Evolutionary conservation across 2,888 invertebrate genomes (phyloP), one percentile per base, ranked within the genome.

Genomic region (Unio delphinus): DNA sequence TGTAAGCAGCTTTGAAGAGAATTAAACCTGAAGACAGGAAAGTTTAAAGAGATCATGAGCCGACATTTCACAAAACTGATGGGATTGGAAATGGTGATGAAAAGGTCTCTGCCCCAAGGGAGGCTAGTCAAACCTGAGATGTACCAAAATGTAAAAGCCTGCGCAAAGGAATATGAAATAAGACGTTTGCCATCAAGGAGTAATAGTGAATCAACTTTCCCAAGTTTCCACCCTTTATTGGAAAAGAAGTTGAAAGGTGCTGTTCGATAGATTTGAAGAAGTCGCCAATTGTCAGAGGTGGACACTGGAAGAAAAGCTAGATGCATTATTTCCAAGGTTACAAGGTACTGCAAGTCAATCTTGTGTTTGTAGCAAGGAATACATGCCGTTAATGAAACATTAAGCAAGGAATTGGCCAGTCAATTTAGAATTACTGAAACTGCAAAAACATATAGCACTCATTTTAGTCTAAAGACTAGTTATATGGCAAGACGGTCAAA

Each of bases 161-260:
- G 30, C 30, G 7, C 30, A 7, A 34, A 34, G 7, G 7, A 34
- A 34, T 34, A 34, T 7, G 30, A 34, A 34, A 34, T 34, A 34
- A 34, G 30, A 34, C 6, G 30, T 34, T 34, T 34, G 30, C 7
- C 30, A 4, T 7, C 30, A 34, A 7, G 30, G 30, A 34, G 30
- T 34, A 7, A 34, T 34, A 34, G 7, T 34, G 30, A 30, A 30
- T 30, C 30, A 5, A 5, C 5, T 30, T 30, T 30, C 30, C 68
- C 7, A 72, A 72, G 55, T 61, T 62, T 57, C 63, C 68, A 55
- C 57, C 65, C 3, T 72, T 68, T 54, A 68, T 65, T 30, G 72
- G 68, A 28, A 72, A 72, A 63, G 68, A 72, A 62, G 55, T 20
- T 72, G 68, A 68, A 62, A 61, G n/a, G 68, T 72, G 17, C 68